Base-by-base conservation (phyloP, 2,888 invertebrate genomes). In the Phengaris alcon region DNA sequence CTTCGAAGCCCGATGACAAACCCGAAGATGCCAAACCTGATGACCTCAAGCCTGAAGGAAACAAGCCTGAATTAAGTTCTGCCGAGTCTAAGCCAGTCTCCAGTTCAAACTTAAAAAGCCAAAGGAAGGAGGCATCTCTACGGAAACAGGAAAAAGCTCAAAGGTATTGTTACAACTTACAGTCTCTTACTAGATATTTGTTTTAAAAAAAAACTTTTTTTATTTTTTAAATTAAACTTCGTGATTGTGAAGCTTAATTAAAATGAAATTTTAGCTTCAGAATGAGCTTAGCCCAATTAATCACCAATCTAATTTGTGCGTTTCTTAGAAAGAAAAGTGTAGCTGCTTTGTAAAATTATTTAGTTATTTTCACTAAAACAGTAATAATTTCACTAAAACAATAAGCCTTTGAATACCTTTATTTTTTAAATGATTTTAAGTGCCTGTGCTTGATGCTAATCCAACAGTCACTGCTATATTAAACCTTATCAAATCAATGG, bases 71-170 rank as follows among this genome's bases (percentile, higher is more conserved):
- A 79, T 82, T n/a, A 78, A 81, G 70, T 75, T 76, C 68, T 78
- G 82, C 22, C 5, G 75, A 46, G 13, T 22, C 15, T 57, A 22
- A 74, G 35, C 74, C 64, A 46, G 55, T 55, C 73, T 77, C 88
- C 73, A 82, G 77, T 76, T 82, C 84, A 22, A 86, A 86, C 52
- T 75, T 82, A 13, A 88, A 88, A 77, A 82, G 84, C 6, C 88
- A 89, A 79, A 90, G 88, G 79, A 91, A 91, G 79, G 86, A 86
- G 51, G 86, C 86, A 2, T 82, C 84, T 12, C 75, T 80, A 12
- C 85, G 85, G 76, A 90, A 90, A 82, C 90, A 90, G 75, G 90
- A 91, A 77, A 90, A 90, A 82, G 85, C 87, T 75, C 88, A 90
- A 82, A 91, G 90, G 93, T 92, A 85, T 55, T 15, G 68, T 51